phyloP scores from a whole-genome alignment of 1,140 invertebrate species.

The Melipona quadrifasciata region DNA sequence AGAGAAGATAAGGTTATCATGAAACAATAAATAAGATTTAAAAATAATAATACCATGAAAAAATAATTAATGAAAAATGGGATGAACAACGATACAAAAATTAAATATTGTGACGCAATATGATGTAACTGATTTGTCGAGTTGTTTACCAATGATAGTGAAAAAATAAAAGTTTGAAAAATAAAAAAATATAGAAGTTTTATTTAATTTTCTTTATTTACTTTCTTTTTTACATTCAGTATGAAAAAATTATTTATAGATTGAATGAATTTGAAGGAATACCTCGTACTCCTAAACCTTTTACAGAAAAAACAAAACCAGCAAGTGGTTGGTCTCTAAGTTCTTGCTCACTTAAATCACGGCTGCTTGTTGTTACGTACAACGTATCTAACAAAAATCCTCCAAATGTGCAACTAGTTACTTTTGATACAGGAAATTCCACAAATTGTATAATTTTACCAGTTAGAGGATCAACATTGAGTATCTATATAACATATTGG shows the following conservation, averaged over 20 bases:
- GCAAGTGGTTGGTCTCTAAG: conserved; percentile 84
- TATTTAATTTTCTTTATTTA: neutral
- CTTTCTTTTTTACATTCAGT: neutral
- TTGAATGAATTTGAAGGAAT: conserved; percentile 64
- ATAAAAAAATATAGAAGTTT: neutral
- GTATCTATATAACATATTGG: conserved; percentile 73
- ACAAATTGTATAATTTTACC: conserved; percentile 83
- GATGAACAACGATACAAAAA: neutral
- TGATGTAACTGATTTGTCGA: neutral
- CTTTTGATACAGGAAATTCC: conserved; percentile 86
- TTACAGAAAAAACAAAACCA: conserved; percentile 88
- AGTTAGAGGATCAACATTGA: conserved; percentile 82
- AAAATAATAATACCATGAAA: neutral
- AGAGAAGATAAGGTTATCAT: neutral
- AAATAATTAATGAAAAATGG: neutral
- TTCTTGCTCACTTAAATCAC: conserved; percentile 80
- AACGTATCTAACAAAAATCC: conserved; percentile 88
- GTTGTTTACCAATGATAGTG: neutral
- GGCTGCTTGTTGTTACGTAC: conserved; percentile 87
- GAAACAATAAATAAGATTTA: neutral
- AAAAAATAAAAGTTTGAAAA: neutral
- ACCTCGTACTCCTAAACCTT: conserved; percentile 85
- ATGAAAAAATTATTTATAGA: neutral
- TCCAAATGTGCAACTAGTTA: conserved; percentile 91
- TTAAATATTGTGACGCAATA: neutral